Base-by-base conservation (phyloP, 2,113 vertebrate species). In the Sakesphorus luctuosus region DNA sequence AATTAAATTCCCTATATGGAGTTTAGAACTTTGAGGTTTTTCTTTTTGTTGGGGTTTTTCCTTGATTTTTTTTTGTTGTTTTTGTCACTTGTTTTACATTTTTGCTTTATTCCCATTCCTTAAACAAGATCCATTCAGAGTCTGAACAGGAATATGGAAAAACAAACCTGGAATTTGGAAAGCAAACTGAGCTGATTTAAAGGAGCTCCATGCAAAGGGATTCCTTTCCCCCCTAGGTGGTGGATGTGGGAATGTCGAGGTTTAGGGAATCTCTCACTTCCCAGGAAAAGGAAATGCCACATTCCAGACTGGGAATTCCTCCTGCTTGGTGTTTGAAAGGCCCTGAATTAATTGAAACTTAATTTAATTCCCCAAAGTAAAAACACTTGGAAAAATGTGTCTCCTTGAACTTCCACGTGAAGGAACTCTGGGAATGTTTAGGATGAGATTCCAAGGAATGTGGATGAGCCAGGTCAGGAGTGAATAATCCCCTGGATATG, bases 11-110 rank as follows among this genome's bases (percentile, higher is more conserved):
- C 23, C 18, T 44, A 3, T 12, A 2, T 11, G 61, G 24, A 26
- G n/a, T 14, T 69, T 8, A 38, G 35, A 58, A n/a, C 17, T 29
- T 5, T 0, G 16, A 46, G 14, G 1, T 3, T 31, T 15, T 35
- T 44, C 29, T 69, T 16, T 75, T 17, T 3, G 1, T 3, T 9
- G 9, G 7, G 16, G 4, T 4, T 5, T 43, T 75, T 44, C 24
- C 11, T 66, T 40, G 65, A 3, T 23, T 14, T 12, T 31, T 58
- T 55, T 16, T 49, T 50, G 18, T 23, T 66, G 4, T 7, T 49
- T 3, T 17, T 67, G 13, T 4, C 31, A 3, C 75, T 78, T 43
- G 10, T 31, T 74, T 72, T 20, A 3, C 85, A 68, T 66, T 47
- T 89, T 71, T 50, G 11, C 19, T 52, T 75, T 38, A 49, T 52